Evolutionary conservation across 2,888 invertebrate genomes (phyloP), one percentile per base, ranked within the genome.

Genomic region (Cheilosia urbana): DNA sequence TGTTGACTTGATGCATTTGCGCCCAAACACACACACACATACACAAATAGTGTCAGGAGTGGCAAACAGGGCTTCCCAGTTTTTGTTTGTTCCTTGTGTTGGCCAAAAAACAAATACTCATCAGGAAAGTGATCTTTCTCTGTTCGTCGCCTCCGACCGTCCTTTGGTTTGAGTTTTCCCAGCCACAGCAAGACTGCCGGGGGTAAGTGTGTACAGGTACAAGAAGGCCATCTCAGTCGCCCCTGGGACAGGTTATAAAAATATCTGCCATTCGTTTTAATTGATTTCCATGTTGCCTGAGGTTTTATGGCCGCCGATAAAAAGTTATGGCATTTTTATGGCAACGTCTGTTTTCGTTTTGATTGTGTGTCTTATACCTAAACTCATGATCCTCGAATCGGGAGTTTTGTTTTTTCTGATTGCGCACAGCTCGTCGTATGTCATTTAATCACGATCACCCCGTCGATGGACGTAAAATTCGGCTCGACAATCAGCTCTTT

Each of bases 271-370:
- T 65, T 42, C 34, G 53, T 45, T 68, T 80, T 80, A 73, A 80
- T 80, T 80, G 79, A 72, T 72, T 73, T 73, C 30, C 79, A 73
- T 72, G 79, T 80, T 73, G 72, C 53, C 24, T 60, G 57, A 65
- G 51, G 58, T 80, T 80, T 80, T 80, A 80, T 73, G 72, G 66
- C 17, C n/a, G n/a, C 15, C 79, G 45, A 80, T 80, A 66, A 80
- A 73, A 71, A 80, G 53, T 73, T 80, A 80, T 80, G 72, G 65
- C 72, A 66, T 62, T 73, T 80, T 80, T 80, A 80, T 80, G 72
- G 62, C 65, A 66, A 40, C 55, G 47, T 71, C 71, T 71, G 78
- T 65, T 78, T 78, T 63, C 27, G n/a, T 66, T 45, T 58, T 37
- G 24, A 37, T 66, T 65, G 55, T 65, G 55, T 24, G 40, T 63